Evolutionary conservation across 2,797 vertebrate species (phyloP).

Genomic region (Urosaurus nigricauda): DNA sequence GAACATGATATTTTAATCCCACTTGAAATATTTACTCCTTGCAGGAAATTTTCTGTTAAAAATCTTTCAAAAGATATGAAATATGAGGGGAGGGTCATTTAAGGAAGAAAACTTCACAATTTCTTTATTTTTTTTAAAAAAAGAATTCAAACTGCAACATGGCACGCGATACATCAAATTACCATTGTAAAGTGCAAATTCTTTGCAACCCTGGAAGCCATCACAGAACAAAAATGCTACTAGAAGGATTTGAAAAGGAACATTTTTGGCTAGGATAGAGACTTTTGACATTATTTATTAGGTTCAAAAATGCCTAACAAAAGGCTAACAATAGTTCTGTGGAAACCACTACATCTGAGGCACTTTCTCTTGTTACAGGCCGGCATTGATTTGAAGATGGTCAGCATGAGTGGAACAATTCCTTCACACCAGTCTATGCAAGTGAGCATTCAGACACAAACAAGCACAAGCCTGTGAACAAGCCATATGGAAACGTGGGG

Average conservation of each 20-base stretch:
- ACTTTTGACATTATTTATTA: constrained; percentile 94
- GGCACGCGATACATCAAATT: constrained; percentile 85
- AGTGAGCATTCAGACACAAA: constrained; percentile 80
- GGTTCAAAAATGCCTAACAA: constrained; percentile 86
- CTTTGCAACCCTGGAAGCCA: constrained; percentile 88
- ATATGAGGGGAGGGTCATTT: constrained; percentile 42
- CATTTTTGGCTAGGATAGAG: constrained; percentile 84
- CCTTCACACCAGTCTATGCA: constrained; percentile 80
- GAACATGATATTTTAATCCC: constrained; percentile 59
- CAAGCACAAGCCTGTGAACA: constrained; percentile 82
- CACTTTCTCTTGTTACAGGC: constrained; percentile 81
- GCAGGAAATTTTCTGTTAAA: neutral
- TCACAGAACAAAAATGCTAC: constrained; percentile 86
- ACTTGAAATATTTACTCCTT: constrained; percentile 54
- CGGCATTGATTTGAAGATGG: constrained; percentile 83
- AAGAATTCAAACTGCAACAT: constrained; percentile 13
- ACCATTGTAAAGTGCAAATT: constrained; percentile 84
- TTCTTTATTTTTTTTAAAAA: neutral
- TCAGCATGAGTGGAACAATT: constrained; percentile 83
- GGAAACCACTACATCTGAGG: constrained; percentile 87
- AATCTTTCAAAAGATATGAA: constrained; percentile 45
- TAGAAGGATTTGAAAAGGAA: constrained; percentile 89
- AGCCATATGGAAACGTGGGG: constrained; percentile 78
- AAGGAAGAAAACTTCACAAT: neutral
- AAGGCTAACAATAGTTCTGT: constrained; percentile 82